Evolutionary conservation across 2,113 vertebrate genomes (phyloP).

Genomic region (Lethenteron camtschaticum): DNA sequence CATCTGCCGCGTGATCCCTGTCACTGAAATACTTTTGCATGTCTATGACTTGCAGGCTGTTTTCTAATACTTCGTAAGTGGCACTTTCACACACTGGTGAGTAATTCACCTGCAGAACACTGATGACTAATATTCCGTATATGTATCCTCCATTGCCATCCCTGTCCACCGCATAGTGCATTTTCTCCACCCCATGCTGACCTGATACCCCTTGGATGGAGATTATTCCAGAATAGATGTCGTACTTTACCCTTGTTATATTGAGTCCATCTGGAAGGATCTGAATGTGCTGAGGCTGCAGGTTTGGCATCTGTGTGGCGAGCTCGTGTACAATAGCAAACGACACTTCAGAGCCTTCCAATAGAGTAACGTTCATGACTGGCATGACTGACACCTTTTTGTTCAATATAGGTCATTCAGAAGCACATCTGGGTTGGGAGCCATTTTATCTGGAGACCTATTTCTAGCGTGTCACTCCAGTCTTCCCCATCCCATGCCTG

Average conservation of each 20-base stretch:
- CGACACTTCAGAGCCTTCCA: background rate
- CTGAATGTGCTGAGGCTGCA: slow-evolving; percentile 5
- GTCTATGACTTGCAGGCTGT: background rate
- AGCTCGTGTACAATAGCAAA: background rate
- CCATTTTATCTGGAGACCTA: background rate
- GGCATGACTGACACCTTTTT: background rate
- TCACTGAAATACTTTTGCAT: background rate
- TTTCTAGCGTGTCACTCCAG: slow-evolving; percentile 4
- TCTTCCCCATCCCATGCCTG: slow-evolving; percentile 1
- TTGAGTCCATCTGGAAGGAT: slow-evolving; percentile 3
- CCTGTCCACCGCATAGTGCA: background rate
- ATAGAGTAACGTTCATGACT: background rate
- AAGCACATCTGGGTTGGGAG: background rate
- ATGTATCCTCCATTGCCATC: background rate
- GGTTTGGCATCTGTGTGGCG: background rate
- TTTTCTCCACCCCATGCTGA: slow-evolving; percentile 1
- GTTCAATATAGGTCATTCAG: background rate
- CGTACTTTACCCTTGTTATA: background rate
- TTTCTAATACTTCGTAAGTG: background rate
- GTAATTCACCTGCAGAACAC: background rate
- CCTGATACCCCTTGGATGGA: background rate
- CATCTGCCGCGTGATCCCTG: background rate
- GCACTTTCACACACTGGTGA: background rate
- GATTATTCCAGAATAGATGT: background rate
- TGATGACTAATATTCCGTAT: background rate